Base-by-base conservation (phyloP, 2,113 vertebrate species). In the Hoplias malabaricus region DNA sequence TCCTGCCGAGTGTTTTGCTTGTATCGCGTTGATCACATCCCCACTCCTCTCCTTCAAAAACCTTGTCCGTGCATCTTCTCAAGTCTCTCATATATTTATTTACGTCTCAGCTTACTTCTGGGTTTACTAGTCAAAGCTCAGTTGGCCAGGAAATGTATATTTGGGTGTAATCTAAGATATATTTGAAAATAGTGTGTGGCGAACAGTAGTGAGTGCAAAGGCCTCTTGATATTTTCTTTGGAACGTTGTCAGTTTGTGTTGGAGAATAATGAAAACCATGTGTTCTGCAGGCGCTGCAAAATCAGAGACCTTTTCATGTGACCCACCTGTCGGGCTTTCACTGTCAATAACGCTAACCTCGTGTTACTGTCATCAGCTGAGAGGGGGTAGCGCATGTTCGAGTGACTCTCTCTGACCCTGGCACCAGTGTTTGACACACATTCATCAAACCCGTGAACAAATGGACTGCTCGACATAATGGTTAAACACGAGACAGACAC, bases 311-410 rank as follows among this genome's bases (percentile, higher is more conserved):
- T 93, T 93, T 69, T 92, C 87, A 89, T 89, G 85, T 92, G 94
- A 96, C 93, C 94, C 93, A 95, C 95, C 94, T 96, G 95, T 96
- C 90, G 87, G 86, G 90, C 88, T 93, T 93, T 94, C 90, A 93
- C 88, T 90, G 82, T 89, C n/a, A 79, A 93, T 93, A 94, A 95
- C 90, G 86, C 89, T 88, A 90, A 89, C 88, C 90, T 94, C 87
- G 91, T 92, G 93, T 90, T 89, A 87, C 84, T 84, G 84, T 90
- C 88, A 90, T 90, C 88, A 88, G 90, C 84, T 90, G 86, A 90
- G 83, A 13, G 82, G 90, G 74, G 75, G 29, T 23, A 23, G 67
- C 89, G 85, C 85, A 81, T 86, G 85, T 80, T 78, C 81, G 19
- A 80, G 82, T 74, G 89, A 86, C 38, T 71, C n/a, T 53, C 12